phyloP scores from a whole-genome alignment of 2,888 invertebrate species.

The Diloba caeruleocephala region DNA sequence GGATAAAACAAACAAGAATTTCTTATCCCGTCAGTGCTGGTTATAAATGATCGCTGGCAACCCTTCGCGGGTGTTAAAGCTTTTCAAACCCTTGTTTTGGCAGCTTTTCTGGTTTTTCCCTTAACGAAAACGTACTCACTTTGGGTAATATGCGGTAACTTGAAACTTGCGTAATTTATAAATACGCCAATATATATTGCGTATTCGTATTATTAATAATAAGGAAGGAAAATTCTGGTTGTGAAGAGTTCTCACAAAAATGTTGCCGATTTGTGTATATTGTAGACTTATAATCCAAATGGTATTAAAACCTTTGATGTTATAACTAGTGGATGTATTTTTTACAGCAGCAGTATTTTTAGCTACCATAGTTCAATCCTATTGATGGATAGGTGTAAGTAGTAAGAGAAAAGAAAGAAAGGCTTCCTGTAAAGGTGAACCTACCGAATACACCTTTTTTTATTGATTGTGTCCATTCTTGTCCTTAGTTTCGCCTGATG shows the following conservation, averaged over 20 bases:
- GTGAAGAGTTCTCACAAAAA: not conserved
- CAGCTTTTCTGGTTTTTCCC: conserved; percentile 62
- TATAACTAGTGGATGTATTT: too few relatives aligned
- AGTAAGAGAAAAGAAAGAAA: too few relatives aligned
- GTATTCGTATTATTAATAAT: not conserved
- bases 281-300: too few relatives aligned
- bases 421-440: too few relatives aligned
- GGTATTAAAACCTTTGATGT: too few relatives aligned
- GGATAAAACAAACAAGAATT: conserved; percentile 71
- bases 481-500: too few relatives aligned
- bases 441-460: too few relatives aligned
- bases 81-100: conserved; percentile 71
- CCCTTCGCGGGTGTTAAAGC: conserved; percentile 69
- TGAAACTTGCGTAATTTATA: conserved; percentile 51
- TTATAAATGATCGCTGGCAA: conserved; percentile 77
- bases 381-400: too few relatives aligned
- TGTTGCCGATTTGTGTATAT: too few relatives aligned
- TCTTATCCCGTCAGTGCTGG: conserved; percentile 75
- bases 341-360: too few relatives aligned
- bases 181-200: conserved; percentile 15
- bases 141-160: conserved; percentile 58
- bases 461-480: too few relatives aligned
- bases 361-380: too few relatives aligned
- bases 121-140: conserved; percentile 64
- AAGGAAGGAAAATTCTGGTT: not conserved